Percentiles rank a stretch among this genome's conserved stretches.
These are phyloP conservation scores for Onthophagus sagittarius DNA, from an alignment of 2,888 invertebrate species.

Conservation along the genomic window DNA sequence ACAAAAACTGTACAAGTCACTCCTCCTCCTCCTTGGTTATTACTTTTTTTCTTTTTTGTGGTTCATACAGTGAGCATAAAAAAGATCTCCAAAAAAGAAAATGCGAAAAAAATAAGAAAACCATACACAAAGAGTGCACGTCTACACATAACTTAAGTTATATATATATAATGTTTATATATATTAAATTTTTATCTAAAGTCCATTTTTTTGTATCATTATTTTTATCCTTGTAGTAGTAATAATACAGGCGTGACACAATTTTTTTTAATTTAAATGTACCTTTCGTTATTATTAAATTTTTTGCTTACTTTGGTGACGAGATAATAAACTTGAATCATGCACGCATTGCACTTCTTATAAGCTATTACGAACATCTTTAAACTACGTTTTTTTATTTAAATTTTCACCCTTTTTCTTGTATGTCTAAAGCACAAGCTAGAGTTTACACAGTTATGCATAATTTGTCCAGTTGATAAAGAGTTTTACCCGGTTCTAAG, in stretches of 20 bases:
- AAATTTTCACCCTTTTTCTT: conserved; percentile 33
- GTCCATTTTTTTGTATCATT: conserved; percentile 13
- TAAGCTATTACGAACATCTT: conserved; percentile 41
- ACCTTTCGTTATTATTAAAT: conserved; percentile 10
- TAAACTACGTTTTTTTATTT: conserved; percentile 32
- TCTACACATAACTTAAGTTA: conserved; percentile 23
- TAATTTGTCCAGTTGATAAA: neutral
- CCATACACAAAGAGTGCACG: conserved; percentile 27
- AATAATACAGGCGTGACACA: conserved; percentile 24
- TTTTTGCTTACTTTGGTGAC: conserved; percentile 17
- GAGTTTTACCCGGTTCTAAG: neutral
- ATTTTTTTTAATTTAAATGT: conserved; percentile 13
- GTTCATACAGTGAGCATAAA: conserved; percentile 2
- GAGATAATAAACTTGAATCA: conserved; percentile 21
- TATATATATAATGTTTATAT: conserved; percentile 23
- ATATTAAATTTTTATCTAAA: conserved; percentile 24
- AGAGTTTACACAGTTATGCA: conserved; percentile 27
- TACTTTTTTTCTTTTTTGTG: conserved; percentile 20
- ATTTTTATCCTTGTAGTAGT: conserved; percentile 18
- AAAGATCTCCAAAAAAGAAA: conserved; percentile 24
- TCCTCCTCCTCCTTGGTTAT: conserved; percentile 7
- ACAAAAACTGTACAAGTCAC: conserved; percentile 22
- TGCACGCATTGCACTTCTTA: conserved; percentile 39
- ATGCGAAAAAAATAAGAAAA: conserved; percentile 18
- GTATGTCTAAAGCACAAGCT: conserved; percentile 44